Percentiles rank a stretch among this genome's conserved stretches.
Evolutionary conservation across 2,113 vertebrate genomes (phyloP).

Genomic region (Neolamprologus sp.): DNA sequence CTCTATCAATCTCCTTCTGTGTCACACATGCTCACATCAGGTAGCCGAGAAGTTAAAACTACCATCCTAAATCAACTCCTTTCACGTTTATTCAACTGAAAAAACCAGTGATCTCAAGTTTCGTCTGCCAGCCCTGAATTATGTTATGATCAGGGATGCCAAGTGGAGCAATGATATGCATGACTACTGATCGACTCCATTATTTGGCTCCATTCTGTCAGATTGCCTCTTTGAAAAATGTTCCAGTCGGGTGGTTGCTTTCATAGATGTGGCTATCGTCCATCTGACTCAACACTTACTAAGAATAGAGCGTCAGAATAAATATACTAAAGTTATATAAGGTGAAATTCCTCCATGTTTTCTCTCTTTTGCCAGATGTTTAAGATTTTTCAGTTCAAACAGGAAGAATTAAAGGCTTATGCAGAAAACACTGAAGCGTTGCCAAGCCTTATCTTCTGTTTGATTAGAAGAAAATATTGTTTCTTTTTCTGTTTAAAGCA

Average conservation of each 20-base stretch:
- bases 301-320: conserved; percentile 51
- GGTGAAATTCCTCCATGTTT: conserved; percentile 1
- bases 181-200: conserved; percentile 35
- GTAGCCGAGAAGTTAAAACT: conserved; percentile 9
- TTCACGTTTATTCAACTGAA: conserved; percentile 24
- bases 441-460: background rate
- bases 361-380: conserved; percentile 5
- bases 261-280: conserved; percentile 47
- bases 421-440: background rate
- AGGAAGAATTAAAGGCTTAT: conserved; percentile 10
- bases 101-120: conserved; percentile 59
- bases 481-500: background rate
- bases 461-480: background rate
- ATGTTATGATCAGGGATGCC: conserved; percentile 34
- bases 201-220: conserved; percentile 28
- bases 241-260: conserved; percentile 42
- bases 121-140: conserved; percentile 1
- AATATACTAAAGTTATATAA: background rate
- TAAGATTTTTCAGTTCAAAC: conserved; percentile 8
- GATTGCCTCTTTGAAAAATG: conserved; percentile 20
- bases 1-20: background rate
- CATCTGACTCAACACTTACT: conserved; percentile 30
- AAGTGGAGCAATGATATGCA: conserved; percentile 53
- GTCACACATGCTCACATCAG: conserved; percentile 35
- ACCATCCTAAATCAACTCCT: conserved; percentile 20